phyloP scores from a whole-genome alignment of 1,140 invertebrate genomes.

The Sminthurinus signatus region DNA sequence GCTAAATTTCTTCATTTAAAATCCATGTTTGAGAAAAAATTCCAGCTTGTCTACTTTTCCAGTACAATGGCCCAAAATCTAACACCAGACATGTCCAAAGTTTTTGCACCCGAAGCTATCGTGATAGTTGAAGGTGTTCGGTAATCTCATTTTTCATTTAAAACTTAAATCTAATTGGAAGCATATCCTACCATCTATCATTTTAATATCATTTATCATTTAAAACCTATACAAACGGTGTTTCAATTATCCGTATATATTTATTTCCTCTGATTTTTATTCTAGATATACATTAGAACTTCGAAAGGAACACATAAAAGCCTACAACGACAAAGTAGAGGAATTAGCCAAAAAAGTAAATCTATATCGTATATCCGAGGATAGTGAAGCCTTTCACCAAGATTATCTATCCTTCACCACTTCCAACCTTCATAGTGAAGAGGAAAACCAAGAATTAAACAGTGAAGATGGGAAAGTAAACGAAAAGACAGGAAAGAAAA shows the following conservation, averaged over 20 bases:
- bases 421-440: too few relatives aligned
- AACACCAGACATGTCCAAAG: slow-evolving; percentile 7
- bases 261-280: too few relatives aligned
- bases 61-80: slow-evolving; percentile 18
- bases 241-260: too few relatives aligned
- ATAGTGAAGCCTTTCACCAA: background rate
- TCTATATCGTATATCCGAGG: background rate
- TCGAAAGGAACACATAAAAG: slow-evolving; percentile 14
- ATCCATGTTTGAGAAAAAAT: slow-evolving; percentile 10
- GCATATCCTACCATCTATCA: too few relatives aligned
- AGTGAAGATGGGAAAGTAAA: too few relatives aligned
- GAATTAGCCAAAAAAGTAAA: slow-evolving; percentile 15
- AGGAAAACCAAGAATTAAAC: too few relatives aligned
- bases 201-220: too few relatives aligned
- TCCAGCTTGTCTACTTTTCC: slow-evolving; percentile 19
- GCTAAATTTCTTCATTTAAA: slow-evolving; percentile 10
- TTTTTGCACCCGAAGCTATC: background rate
- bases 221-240: too few relatives aligned
- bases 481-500: too few relatives aligned
- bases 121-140: slow-evolving; percentile 22
- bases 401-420: background rate
- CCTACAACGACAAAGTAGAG: slow-evolving; percentile 17
- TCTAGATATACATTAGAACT: slow-evolving; percentile 24
- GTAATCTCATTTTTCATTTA: slow-evolving; percentile 4
- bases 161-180: too few relatives aligned